Percentiles rank a stretch among this genome's conserved stretches.
These are phyloP conservation scores for Ceratina calcarata DNA, from an alignment of 1,140 invertebrate genomes.

Conservation along the genomic window DNA sequence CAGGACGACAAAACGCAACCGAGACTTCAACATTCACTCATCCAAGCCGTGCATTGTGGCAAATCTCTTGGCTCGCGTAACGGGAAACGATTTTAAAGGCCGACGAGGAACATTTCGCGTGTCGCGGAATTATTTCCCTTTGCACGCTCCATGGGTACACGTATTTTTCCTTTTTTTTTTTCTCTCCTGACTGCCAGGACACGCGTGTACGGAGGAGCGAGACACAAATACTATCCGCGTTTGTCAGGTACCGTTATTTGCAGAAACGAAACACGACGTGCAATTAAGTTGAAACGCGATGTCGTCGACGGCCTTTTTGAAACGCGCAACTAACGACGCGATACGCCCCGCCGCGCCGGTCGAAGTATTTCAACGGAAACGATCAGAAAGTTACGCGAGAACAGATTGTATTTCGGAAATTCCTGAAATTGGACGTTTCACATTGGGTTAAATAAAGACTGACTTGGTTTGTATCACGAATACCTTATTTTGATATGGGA, in stretches of 20 bases:
- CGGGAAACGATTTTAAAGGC: constrained; percentile 16
- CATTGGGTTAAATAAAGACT: background rate
- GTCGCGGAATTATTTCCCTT: constrained; percentile 35
- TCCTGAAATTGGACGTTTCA: background rate
- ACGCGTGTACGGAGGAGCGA: background rate
- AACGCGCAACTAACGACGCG: background rate
- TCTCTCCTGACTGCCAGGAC: background rate
- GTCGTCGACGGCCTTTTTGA: background rate
- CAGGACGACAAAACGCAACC: constrained; percentile 27
- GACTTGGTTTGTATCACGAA: background rate
- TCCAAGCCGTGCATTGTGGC: constrained; percentile 15
- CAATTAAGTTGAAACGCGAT: constrained; percentile 29
- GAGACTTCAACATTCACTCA: background rate
- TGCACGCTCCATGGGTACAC: background rate
- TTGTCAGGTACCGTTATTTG: background rate
- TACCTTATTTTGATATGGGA: too few relatives aligned
- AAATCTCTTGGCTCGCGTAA: constrained; percentile 15
- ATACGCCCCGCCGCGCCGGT: background rate
- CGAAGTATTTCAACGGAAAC: background rate
- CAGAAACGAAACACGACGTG: background rate
- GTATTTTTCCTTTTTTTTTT: background rate
- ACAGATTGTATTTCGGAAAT: background rate
- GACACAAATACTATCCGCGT: background rate
- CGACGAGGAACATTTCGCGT: background rate
- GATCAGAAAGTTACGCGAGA: background rate